Percentiles rank a stretch among this genome's conserved stretches.
Conservation (phyloP, 2,113 vertebrate genomes). For the Cacatua alba region DNA sequence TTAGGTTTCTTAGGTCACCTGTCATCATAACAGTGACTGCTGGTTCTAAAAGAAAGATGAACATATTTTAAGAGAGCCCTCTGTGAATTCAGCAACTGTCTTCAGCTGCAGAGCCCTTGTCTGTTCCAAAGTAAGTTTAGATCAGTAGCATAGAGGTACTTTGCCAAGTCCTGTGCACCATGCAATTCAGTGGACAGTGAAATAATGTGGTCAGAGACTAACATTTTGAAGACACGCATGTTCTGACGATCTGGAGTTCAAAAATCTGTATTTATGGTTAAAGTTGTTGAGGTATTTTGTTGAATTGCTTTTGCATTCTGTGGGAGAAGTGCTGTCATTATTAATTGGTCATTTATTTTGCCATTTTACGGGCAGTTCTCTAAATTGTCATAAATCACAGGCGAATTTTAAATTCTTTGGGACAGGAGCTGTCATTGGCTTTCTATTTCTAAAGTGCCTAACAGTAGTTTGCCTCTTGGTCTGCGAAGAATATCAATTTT, state of each 20-base stretch:
- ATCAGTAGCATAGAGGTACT: not conserved
- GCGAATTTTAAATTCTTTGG: constrained; percentile 43
- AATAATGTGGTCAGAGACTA: not conserved
- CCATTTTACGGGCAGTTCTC: constrained; percentile 39
- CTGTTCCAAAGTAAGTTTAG: not conserved
- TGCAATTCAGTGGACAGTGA: not conserved
- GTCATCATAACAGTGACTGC: constrained; percentile 22
- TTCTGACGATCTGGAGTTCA: not conserved
- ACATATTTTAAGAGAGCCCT: not conserved
- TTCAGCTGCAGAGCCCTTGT: not conserved
- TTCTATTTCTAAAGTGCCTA: constrained; percentile 32
- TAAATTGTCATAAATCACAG: constrained; percentile 60
- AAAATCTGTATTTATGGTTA: not conserved
- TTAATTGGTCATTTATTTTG: constrained; percentile 55
- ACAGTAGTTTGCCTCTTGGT: constrained; percentile 14
- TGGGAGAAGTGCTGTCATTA: constrained; percentile 47
- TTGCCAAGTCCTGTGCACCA: not conserved
- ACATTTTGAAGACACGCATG: not conserved
- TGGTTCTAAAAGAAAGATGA: not conserved
- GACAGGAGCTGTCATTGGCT: constrained; percentile 45
- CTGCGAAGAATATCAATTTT: constrained; percentile 1
- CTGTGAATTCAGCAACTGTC: constrained; percentile 12
- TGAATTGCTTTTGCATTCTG: not conserved
- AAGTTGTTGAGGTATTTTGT: not conserved
- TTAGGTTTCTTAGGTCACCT: constrained; percentile 35